Evolutionary conservation across 2,113 vertebrate genomes (phyloP).

Genomic region (Girardinichthys multiradiatus): DNA sequence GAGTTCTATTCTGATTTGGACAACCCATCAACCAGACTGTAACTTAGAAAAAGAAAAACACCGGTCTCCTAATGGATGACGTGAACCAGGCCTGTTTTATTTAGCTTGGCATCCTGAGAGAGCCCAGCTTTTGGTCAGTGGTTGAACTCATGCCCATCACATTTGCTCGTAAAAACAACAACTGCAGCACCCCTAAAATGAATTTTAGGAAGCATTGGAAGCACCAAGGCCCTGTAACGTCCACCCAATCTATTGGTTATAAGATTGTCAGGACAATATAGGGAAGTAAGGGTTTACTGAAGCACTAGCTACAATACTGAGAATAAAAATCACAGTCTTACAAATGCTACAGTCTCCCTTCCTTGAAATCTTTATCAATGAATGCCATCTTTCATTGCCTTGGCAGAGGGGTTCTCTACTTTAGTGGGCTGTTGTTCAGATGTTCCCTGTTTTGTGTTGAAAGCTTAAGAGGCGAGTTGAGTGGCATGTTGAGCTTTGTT

Average conservation of each 20-base stretch:
- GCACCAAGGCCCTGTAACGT: conserved; percentile 9
- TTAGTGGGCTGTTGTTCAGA: conserved; percentile 17
- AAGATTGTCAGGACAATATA: conserved; percentile 55
- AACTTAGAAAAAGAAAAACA: conserved; percentile 45
- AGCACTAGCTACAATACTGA: conserved; percentile 23
- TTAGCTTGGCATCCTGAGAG: conserved; percentile 19
- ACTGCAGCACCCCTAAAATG: conserved; percentile 4
- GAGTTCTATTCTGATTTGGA: conserved; percentile 15
- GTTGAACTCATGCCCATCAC: conserved; percentile 35
- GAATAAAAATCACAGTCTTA: conserved; percentile 42
- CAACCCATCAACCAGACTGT: conserved; percentile 18
- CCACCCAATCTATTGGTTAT: not conserved
- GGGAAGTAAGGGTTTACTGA: conserved; percentile 50
- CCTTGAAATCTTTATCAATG: conserved; percentile 37
- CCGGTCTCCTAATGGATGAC: conserved; percentile 39
- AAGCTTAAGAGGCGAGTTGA: conserved; percentile 48
- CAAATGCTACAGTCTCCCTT: conserved; percentile 20
- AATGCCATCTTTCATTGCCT: conserved; percentile 46
- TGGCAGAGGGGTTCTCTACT: conserved; percentile 24
- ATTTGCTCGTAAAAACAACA: conserved; percentile 34
- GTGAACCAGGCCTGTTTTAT: conserved; percentile 44
- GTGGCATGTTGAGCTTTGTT: conserved; percentile 39
- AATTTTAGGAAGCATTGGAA: conserved; percentile 23
- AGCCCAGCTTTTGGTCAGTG: conserved; percentile 27
- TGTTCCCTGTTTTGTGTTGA: conserved; percentile 45